A percentile compares a stretch with the other conserved stretches of the same genome.
Conservation (phyloP, 2,888 invertebrate genomes). For the Platypus cylindrus region DNA sequence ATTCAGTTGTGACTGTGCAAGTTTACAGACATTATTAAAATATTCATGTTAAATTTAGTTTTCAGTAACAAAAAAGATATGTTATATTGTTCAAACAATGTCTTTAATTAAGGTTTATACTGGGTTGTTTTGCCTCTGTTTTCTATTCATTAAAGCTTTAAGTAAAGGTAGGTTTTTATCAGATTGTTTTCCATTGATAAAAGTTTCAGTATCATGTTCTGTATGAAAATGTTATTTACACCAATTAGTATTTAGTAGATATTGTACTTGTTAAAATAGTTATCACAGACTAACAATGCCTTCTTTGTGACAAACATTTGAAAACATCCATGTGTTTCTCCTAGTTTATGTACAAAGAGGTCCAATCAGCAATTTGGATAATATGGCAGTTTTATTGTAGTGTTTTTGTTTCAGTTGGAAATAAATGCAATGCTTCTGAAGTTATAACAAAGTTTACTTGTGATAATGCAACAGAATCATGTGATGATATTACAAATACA, state of each 20-base stretch:
- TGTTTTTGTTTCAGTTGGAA: conserved; percentile 16
- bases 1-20: not conserved
- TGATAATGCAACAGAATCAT: conserved; percentile 23
- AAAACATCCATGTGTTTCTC: conserved; percentile 4
- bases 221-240: too few relatives aligned
- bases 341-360: not conserved
- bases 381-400: conserved; percentile 4
- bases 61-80: conserved; percentile 16
- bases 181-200: too few relatives aligned
- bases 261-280: too few relatives aligned
- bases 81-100: conserved; percentile 13
- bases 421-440: conserved; percentile 17
- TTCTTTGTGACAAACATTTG: not conserved
- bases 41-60: conserved; percentile 4
- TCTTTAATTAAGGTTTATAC: conserved; percentile 15
- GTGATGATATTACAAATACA: conserved; percentile 19
- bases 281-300: too few relatives aligned
- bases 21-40: not conserved
- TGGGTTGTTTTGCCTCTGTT: conserved; percentile 14
- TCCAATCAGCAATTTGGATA: conserved; percentile 3
- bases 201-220: too few relatives aligned
- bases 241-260: too few relatives aligned
- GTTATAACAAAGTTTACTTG: conserved; percentile 20
- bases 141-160: conserved; percentile 13
- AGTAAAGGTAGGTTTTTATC: conserved; percentile 13